Conservation (phyloP, 2,888 invertebrate genomes). For the Amaurobius ferox region DNA sequence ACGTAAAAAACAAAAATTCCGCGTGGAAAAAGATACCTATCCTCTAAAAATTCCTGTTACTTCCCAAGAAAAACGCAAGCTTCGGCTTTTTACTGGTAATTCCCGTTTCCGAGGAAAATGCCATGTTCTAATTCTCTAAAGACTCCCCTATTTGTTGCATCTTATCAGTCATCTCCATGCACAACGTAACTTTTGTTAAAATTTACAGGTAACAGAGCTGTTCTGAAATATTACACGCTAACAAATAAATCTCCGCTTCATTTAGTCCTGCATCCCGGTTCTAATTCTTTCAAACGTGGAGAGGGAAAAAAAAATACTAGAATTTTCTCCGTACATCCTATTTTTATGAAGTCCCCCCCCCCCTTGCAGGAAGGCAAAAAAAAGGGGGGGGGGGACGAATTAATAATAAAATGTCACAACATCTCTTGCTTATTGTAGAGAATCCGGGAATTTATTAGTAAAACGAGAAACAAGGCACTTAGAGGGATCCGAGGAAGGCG, state of each 20-base stretch:
- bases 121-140: background rate
- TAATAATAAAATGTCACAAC: constrained; percentile 66
- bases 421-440: constrained; percentile 46
- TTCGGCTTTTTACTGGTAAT: too few species aligned
- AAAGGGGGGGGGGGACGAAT: constrained; percentile 1
- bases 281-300: background rate
- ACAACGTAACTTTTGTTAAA: constrained; percentile 11
- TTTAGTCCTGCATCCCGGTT: background rate
- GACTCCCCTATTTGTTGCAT: background rate
- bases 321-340: constrained; percentile 19
- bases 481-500: constrained; percentile 1
- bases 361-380: background rate
- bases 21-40: too few species aligned
- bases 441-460: constrained; percentile 38
- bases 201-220: constrained; percentile 45
- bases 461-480: constrained; percentile 39
- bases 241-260: constrained; percentile 16
- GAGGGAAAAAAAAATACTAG: background rate
- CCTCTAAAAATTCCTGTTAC: too few species aligned
- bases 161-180: background rate
- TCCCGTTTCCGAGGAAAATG: background rate
- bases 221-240: constrained; percentile 27
- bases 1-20: background rate
- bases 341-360: constrained; percentile 42
- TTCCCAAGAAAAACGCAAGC: too few species aligned